Base-by-base conservation (phyloP, 2,888 invertebrate species). In the Athripsodes cinereus region DNA sequence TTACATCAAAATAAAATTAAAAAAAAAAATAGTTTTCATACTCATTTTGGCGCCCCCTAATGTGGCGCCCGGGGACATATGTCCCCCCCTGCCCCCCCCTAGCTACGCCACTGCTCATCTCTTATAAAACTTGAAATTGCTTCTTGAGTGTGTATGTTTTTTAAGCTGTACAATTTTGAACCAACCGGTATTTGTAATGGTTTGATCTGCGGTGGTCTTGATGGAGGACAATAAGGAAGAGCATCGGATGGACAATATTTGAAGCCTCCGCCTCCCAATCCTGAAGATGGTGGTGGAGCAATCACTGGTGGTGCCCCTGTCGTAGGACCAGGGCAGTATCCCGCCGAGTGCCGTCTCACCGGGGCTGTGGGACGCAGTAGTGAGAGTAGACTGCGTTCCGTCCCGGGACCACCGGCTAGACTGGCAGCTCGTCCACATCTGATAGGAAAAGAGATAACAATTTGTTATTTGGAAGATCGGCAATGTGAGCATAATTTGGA, bases 161-260 rank as follows among this genome's bases (percentile, higher is more conserved):
- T n/a, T n/a, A n/a, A n/a, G n/a, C n/a, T n/a, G n/a, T n/a, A n/a
- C n/a, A n/a, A 26, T 26, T 3, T 26, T 26, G 3, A 26, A 50
- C 50, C n/a, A 18, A 55, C 55, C 44, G 53, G 16, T n/a, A 54
- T 48, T 34, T 57, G 57, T 2, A 52, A 21, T 19, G 49, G 57
- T 22, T 54, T 51, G 51, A 40, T 52, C 35, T 47, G 57, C 35
- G 54, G 40, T n/a, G 78, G 68, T 63, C 78, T 66, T 2, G 75
- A 75, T 0, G 79, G 79, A 16, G 79, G 79, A 65, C 79, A 79
- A 66, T 79, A 79, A 0, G 79, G 79, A 65, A 79, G 68, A 19
- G 79, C 79, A 65, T 79, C 79, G 0, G 78, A 78, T 1, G 79
- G 79, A 64, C 78, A 79, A 69, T 79, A 79, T 22, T 76, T 75